These are phyloP conservation scores for Agapornis canus DNA, from an alignment of 2,797 vertebrate genomes.

Conservation along the genomic window DNA sequence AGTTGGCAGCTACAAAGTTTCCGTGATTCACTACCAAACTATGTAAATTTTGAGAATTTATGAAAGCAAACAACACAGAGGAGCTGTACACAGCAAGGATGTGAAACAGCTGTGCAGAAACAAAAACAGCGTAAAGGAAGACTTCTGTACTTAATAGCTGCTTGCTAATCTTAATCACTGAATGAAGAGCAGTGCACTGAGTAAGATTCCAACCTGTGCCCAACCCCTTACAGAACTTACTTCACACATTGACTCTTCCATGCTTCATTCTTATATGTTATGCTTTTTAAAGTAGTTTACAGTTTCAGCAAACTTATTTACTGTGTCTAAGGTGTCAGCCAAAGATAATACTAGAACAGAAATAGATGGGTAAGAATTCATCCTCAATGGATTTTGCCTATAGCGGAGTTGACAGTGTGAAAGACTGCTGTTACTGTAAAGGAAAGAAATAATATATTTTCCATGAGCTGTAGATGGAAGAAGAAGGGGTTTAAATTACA, in stretches of 20 bases:
- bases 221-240: not conserved
- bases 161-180: not conserved
- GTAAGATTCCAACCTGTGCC: not conserved
- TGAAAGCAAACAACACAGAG: not conserved
- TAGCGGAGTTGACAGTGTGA: not conserved
- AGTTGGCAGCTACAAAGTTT: not conserved
- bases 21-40: slow-evolving; percentile 35
- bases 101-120: slow-evolving; percentile 8
- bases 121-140: not conserved
- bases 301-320: not conserved
- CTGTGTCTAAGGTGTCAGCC: not conserved
- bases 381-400: not conserved
- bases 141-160: not conserved
- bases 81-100: not conserved
- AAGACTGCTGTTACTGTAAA: not conserved
- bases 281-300: not conserved
- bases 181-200: not conserved
- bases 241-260: not conserved
- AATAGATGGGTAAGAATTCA: not conserved
- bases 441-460: not conserved
- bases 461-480: not conserved
- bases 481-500: not conserved
- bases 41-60: not conserved
- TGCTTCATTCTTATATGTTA: not conserved
- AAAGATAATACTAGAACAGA: not conserved